A percentile compares a stretch with the other conserved stretches of the same genome.
These are phyloP conservation scores for Leuctra nigra DNA, from an alignment of 2,888 invertebrate genomes.

Conservation along the genomic window DNA sequence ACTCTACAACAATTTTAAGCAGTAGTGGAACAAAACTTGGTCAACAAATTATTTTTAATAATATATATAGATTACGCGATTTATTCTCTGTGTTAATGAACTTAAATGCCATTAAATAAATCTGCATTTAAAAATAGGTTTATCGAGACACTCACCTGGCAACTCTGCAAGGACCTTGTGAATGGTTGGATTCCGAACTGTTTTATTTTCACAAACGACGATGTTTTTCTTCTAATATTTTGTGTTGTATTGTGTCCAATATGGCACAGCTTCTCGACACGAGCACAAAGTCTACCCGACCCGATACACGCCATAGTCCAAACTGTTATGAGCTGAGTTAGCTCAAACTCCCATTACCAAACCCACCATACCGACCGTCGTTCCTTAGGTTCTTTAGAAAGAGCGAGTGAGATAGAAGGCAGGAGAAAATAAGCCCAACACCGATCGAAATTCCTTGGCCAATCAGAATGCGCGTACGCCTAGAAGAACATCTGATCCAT, in stretches of 20 bases:
- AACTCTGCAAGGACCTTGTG: constrained; percentile 40
- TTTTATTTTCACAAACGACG: constrained; percentile 59
- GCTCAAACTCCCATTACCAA: no score
- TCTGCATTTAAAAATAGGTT: neutral
- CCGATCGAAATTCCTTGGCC: constrained; percentile 8
- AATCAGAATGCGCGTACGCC: no score
- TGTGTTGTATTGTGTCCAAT: constrained; percentile 54
- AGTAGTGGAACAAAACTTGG: no score
- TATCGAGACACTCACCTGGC: constrained; percentile 38
- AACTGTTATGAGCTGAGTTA: constrained; percentile 60
- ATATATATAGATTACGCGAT: no score
- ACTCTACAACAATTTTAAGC: no score
- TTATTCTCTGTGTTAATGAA: no score
- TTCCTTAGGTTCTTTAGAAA: no score
- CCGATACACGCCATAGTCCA: constrained; percentile 78
- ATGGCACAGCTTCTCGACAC: constrained; percentile 77
- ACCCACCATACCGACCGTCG: constrained; percentile 23
- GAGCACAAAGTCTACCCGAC: constrained; percentile 75
- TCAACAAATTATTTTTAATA: no score
- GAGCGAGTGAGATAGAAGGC: constrained; percentile 7
- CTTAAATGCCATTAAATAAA: no score
- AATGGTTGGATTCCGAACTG: constrained; percentile 53
- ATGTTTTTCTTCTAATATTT: constrained; percentile 57
- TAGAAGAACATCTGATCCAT: constrained; percentile 22
- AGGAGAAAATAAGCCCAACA: constrained; percentile 14